Base-by-base conservation (phyloP, 2,888 invertebrate genomes). In the Aplocera efformata region DNA sequence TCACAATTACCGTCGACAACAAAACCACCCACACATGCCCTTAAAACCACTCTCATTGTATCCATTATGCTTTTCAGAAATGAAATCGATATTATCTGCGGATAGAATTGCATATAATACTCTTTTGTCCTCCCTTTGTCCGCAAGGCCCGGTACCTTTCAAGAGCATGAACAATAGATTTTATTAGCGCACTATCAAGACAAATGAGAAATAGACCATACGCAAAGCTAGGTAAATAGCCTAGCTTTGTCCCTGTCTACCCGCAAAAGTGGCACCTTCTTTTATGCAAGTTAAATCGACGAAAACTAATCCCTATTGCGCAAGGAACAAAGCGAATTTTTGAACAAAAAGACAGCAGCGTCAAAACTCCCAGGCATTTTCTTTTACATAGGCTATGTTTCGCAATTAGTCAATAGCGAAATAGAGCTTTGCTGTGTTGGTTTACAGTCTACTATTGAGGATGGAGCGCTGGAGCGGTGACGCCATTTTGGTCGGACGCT, bases 191-290 rank as follows among this genome's bases (percentile, higher is more conserved):
- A 77, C 75, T 75, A 79, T 76, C 71, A 82, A 85, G 84, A 85
- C 82, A 83, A 85, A 86, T 83, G 84, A 80, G 78, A 74, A 78
- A 83, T 78, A 81, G 69, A 80, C 77, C 72, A 79, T 72, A 76
- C 67, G 68, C 64, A 74, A 58, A 69, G 71, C 77, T 83, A 82
- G 80, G 82, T 85, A 86, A 68, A 68, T 67, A 68, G 58, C 74
- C 72, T 69, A 72, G 70, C 73, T 67, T 72, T 71, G 71, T 72
- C 65, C 69, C 69, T 67, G 57, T 65, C 71, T 52, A 62, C 69
- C 67, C 74, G 72, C 79, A 76, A 78, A 80, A 77, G 66, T 74
- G 67, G 67, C 72, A 73, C 74, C 79, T 79, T 82, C 75, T 81
- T 82, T 81, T 67, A 75, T 71, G 67, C 66, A 66, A 63, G 56